These are phyloP conservation scores for Oscheius sp. DNA, from an alignment of 2,888 invertebrate species.

Conservation along the genomic window DNA sequence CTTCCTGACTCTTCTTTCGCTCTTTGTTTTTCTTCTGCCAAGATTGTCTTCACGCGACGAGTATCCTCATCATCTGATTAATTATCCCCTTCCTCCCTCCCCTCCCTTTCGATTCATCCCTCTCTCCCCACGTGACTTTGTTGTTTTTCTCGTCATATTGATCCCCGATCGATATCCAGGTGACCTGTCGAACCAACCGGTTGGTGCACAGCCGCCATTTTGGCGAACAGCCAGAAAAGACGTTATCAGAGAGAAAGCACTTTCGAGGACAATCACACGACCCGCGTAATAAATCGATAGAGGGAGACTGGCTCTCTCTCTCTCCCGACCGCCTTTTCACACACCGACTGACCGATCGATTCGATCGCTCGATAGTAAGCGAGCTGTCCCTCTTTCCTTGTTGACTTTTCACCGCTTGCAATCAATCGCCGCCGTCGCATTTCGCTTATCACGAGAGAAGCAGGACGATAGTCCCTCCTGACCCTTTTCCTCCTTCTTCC, in stretches of 20 bases:
- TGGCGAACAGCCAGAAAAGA: conserved; percentile 12
- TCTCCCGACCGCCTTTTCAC: neutral
- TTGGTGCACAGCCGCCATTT: neutral
- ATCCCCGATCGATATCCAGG: neutral
- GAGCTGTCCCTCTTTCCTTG: conserved; percentile 11
- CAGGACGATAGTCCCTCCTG: neutral
- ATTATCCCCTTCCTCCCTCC: conserved; percentile 1
- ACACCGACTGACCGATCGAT: conserved; percentile 11
- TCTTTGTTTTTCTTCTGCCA: conserved; percentile 13
- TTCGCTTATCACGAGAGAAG: conserved; percentile 13
- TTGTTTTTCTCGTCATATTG: neutral
- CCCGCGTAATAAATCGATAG: neutral
- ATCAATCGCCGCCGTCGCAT: conserved; percentile 24
- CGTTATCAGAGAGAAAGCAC: conserved; percentile 7
- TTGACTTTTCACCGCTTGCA: conserved; percentile 20
- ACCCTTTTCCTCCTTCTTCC: neutral
- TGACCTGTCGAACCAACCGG: conserved; percentile 11
- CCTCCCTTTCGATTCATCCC: neutral
- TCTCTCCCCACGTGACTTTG: neutral
- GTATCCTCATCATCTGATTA: conserved; percentile 12
- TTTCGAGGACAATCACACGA: neutral
- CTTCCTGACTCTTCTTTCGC: neutral
- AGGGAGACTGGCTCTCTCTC: neutral
- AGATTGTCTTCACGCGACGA: conserved; percentile 10
- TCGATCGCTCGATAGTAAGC: conserved; percentile 13